Evolutionary conservation across 2,888 invertebrate species (phyloP), one percentile per base, ranked within the genome.

Genomic region (Protodeltote pygarga): DNA sequence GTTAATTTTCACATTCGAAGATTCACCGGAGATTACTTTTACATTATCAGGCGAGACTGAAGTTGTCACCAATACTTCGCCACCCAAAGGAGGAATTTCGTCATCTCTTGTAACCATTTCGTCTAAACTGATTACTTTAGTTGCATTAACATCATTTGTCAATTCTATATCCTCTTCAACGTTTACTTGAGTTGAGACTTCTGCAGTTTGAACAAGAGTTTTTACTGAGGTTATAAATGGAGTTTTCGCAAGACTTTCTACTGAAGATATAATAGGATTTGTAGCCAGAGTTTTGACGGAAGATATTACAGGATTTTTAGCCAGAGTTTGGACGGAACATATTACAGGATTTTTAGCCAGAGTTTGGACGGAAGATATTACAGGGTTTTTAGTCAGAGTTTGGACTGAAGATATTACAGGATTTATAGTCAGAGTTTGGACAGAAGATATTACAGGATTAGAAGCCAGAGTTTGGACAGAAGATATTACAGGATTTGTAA

Each of bases 1-100:
- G n/a, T n/a, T n/a, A n/a, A n/a, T n/a, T n/a, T n/a, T n/a, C n/a
- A n/a, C n/a, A n/a, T n/a, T n/a, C n/a, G n/a, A n/a, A n/a, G n/a
- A n/a, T n/a, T n/a, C n/a, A n/a, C n/a, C n/a, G n/a, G n/a, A n/a
- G n/a, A 5, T 1, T n/a, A 8, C 23, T 6, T 8, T 10, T 3
- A 1, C 3, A 6, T 0, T 0, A 3, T 2, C 2, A 8, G 29
- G 19, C 8, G 9, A 2, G 5, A 10, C 17, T 19, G 32, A 23
- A 17, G 54, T 40, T 8, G 20, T 8, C 19, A 55, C 37, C 5
- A 23, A 45, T 13, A 45, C 23, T 19, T 50, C 50, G 14, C 20
- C 3, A 27, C 27, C 50, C n/a, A 41, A n/a, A 5, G 19, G 2
- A 16, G 45, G 31, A 11, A 33, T 3, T 11, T 8, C 13, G 13